Percentiles rank a stretch among this genome's conserved stretches.
Evolutionary conservation across 2,797 vertebrate species (phyloP).

Genomic region (Melanotaenia nigrans): DNA sequence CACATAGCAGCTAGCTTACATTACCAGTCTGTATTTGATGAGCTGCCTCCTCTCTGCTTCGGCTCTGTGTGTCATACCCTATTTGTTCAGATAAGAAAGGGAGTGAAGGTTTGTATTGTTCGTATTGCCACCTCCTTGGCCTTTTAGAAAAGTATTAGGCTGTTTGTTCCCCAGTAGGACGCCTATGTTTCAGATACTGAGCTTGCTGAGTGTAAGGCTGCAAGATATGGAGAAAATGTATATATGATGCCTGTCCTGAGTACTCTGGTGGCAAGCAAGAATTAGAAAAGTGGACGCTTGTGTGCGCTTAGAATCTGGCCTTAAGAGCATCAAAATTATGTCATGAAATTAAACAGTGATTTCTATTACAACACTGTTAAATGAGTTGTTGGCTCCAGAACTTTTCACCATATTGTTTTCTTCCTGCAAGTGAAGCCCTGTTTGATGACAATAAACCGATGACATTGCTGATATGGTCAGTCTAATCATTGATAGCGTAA

Average conservation of each 20-base stretch:
- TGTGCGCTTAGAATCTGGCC: neutral
- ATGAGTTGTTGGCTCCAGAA: no score
- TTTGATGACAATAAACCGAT: no score
- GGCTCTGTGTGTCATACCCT: constrained; percentile 37
- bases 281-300: neutral
- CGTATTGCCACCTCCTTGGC: constrained; percentile 15
- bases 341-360: no score
- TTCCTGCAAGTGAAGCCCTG: no score
- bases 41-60: constrained; percentile 31
- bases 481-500: no score
- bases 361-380: no score
- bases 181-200: constrained; percentile 31
- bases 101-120: constrained; percentile 37
- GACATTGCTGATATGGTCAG: no score
- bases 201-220: neutral
- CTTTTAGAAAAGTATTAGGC: constrained; percentile 20
- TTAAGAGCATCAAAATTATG: no score
- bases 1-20: constrained; percentile 56
- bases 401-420: no score
- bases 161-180: constrained; percentile 9
- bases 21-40: constrained; percentile 58
- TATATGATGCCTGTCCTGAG: neutral
- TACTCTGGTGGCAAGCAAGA: neutral
- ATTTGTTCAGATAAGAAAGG: constrained; percentile 54
- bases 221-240: constrained; percentile 1